Evolutionary conservation across 2,888 invertebrate species (phyloP).

Genomic region (Acanthacorydalis orientalis): DNA sequence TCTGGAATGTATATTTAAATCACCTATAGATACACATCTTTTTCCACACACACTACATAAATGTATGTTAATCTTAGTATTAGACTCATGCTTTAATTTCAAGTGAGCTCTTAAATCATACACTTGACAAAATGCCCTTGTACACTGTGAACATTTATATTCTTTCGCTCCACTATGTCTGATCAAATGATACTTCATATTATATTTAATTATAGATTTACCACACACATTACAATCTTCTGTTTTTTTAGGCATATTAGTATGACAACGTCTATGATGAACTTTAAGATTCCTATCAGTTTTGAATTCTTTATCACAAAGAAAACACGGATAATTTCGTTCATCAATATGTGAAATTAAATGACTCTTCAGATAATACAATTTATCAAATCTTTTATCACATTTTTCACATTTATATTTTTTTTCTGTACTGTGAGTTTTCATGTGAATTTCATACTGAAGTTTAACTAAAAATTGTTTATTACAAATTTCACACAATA

Average conservation of each 20-base stretch:
- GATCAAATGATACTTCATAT: background rate
- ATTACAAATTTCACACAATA: background rate
- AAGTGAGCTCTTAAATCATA: background rate
- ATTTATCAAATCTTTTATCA: background rate
- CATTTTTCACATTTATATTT: background rate
- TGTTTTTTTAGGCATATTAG: background rate
- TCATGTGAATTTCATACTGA: background rate
- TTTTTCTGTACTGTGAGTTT: background rate
- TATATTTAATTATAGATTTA: background rate
- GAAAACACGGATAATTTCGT: background rate
- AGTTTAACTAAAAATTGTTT: background rate
- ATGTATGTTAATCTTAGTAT: background rate
- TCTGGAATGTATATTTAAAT: background rate
- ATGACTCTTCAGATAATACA: background rate
- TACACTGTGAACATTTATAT: background rate
- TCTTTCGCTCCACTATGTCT: background rate
- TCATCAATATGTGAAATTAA: background rate
- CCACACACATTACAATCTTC: background rate
- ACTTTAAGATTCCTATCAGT: background rate
- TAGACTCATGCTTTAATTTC: background rate
- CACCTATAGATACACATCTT: background rate
- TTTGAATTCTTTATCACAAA: background rate
- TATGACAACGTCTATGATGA: background rate
- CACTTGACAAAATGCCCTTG: background rate
- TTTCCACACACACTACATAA: constrained; percentile 1